A percentile compares a stretch with the other conserved stretches of the same genome.
phyloP scores from a whole-genome alignment of 1,140 invertebrate species.

The Bursaphelenchus mucronatus region DNA sequence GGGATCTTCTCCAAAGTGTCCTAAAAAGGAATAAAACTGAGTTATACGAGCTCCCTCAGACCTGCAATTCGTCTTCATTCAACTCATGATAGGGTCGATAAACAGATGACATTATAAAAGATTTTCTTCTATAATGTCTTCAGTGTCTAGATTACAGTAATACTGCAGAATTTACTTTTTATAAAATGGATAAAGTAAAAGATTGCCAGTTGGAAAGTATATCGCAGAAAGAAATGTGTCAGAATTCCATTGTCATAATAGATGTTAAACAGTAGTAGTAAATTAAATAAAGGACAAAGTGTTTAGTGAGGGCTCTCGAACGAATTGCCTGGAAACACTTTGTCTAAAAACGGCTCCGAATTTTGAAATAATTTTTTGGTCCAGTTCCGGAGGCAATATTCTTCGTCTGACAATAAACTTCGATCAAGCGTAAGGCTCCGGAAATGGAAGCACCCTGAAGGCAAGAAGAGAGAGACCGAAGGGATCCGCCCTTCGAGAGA shows the following conservation, averaged over 20 bases:
- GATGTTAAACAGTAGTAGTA: conserved; percentile 2
- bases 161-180: conserved; percentile 5
- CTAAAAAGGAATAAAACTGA: conserved; percentile 36
- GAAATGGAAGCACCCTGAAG: too few relatives aligned
- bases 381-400: too few relatives aligned
- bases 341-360: too few relatives aligned
- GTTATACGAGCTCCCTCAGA: neutral
- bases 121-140: neutral
- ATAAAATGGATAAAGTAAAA: neutral
- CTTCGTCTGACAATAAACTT: too few relatives aligned
- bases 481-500: too few relatives aligned
- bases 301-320: too few relatives aligned
- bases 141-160: neutral
- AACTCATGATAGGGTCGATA: neutral
- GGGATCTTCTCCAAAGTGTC: conserved; percentile 60
- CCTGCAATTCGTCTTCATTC: neutral
- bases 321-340: too few relatives aligned
- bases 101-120: neutral
- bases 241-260: neutral
- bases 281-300: neutral
- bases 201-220: neutral
- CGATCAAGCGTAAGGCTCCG: too few relatives aligned
- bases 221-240: neutral
- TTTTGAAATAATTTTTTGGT: too few relatives aligned
- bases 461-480: too few relatives aligned